Conservation (phyloP, 53 echinoderm and acorn worm species). For the Mesocentrotus franciscanus region DNA sequence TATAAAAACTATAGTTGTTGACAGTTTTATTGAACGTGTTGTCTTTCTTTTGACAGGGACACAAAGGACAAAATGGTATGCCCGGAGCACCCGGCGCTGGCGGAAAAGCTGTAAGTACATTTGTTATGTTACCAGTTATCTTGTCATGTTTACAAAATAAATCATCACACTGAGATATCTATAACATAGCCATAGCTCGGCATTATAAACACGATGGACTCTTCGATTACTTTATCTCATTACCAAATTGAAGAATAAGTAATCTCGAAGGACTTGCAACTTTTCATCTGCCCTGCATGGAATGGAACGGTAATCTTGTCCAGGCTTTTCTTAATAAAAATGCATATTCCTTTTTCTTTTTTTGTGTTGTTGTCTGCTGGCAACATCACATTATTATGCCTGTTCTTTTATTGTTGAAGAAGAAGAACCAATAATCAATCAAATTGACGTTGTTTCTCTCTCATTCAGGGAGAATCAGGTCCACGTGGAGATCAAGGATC, state of each 20-base stretch:
- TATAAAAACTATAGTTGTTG: too few species aligned
- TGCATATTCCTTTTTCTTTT: too few species aligned
- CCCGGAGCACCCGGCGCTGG: conserved; percentile 33
- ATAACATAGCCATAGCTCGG: too few species aligned
- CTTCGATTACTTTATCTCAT: too few species aligned
- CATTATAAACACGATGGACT: too few species aligned
- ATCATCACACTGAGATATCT: background rate
- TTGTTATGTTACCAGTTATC: background rate
- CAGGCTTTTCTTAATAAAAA: too few species aligned
- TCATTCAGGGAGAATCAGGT: conserved; percentile 57
- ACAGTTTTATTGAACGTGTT: background rate
- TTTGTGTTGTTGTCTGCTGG: too few species aligned
- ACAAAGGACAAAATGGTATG: conserved; percentile 34
- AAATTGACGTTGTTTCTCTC: background rate
- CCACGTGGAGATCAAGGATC: conserved; percentile 60
- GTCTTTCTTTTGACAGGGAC: conserved; percentile 3
- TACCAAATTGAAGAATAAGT: too few species aligned
- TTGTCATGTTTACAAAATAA: background rate
- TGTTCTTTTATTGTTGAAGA: background rate
- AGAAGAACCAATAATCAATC: background rate
- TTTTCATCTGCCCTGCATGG: too few species aligned
- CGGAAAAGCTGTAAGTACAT: conserved; percentile 50
- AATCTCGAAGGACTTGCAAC: too few species aligned
- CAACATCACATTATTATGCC: too few species aligned
- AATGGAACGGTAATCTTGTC: too few species aligned